Evolutionary conservation across 2,113 vertebrate genomes (phyloP).

Genomic region (Sturnus vulgaris): DNA sequence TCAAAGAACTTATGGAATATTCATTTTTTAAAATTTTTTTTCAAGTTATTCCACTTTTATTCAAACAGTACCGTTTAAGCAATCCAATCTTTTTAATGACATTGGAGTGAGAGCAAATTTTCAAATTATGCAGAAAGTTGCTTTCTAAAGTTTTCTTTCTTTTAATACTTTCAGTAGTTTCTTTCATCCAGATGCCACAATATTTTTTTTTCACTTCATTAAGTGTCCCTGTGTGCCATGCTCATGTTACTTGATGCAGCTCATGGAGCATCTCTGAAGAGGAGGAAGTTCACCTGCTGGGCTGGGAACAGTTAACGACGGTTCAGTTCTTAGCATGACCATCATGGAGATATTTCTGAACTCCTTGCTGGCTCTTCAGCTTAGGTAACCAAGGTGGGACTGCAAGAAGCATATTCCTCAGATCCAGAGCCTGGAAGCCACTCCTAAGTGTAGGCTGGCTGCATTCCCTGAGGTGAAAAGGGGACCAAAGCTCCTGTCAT

Average conservation of each 20-base stretch:
- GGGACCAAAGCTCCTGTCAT: background rate
- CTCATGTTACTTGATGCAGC: fast-evolving
- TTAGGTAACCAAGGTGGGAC: background rate
- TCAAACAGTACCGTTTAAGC: background rate
- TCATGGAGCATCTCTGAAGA: fast-evolving
- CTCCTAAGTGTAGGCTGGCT: background rate
- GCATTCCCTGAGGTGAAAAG: background rate
- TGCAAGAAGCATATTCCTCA: background rate
- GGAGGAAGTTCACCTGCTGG: background rate
- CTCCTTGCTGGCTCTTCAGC: background rate
- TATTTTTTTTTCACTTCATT: background rate
- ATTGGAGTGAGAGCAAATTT: background rate
- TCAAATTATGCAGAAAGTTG: background rate
- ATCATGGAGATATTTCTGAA: background rate
- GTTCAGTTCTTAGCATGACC: background rate
- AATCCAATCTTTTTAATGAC: background rate
- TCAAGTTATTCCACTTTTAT: background rate
- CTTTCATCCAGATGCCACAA: background rate
- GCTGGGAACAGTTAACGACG: background rate
- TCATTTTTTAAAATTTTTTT: background rate
- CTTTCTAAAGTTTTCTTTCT: background rate
- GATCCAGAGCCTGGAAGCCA: background rate
- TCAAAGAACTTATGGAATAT: background rate
- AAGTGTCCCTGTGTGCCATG: background rate
- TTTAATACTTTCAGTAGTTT: background rate